These are phyloP conservation scores for Strigamia crassipes DNA, from an alignment of 2,888 invertebrate genomes.

Conservation along the genomic window DNA sequence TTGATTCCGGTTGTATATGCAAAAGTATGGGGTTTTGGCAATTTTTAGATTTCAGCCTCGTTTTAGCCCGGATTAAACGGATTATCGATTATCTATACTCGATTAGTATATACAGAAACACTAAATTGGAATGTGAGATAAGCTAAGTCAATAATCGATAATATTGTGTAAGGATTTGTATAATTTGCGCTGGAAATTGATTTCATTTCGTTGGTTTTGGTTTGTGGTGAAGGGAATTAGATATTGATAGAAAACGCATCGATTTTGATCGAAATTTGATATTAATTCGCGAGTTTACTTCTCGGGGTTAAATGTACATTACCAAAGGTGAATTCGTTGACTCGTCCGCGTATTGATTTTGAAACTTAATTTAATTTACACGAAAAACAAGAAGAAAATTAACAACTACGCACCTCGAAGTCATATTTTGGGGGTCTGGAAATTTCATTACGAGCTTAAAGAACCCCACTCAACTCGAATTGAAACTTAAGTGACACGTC, in stretches of 20 bases:
- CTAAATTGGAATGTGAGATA: neutral
- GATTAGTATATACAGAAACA: neutral
- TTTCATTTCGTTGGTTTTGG: neutral
- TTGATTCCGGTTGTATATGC: neutral
- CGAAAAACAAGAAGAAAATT: too few relatives aligned
- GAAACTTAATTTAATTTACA: too few relatives aligned
- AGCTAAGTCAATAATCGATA: neutral
- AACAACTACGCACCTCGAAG: too few relatives aligned
- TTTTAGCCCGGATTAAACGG: neutral
- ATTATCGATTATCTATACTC: neutral
- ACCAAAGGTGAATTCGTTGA: neutral
- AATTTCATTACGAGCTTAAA: neutral
- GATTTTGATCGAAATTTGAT: too few relatives aligned
- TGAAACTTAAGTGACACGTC: neutral
- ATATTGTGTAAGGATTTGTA: neutral
- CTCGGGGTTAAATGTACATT: too few relatives aligned
- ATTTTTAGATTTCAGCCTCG: neutral
- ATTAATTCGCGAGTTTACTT: too few relatives aligned
- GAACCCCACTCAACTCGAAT: neutral
- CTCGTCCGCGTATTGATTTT: too few relatives aligned
- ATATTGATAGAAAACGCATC: too few relatives aligned
- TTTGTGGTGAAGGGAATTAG: too few relatives aligned
- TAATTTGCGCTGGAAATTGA: neutral
- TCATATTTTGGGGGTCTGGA: too few relatives aligned
- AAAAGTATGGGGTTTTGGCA: too few relatives aligned